Percentiles rank a stretch among this genome's conserved stretches.
These are phyloP conservation scores for Lagorchestes hirsutus DNA, from an alignment of 2,797 vertebrate species.

Conservation along the genomic window DNA sequence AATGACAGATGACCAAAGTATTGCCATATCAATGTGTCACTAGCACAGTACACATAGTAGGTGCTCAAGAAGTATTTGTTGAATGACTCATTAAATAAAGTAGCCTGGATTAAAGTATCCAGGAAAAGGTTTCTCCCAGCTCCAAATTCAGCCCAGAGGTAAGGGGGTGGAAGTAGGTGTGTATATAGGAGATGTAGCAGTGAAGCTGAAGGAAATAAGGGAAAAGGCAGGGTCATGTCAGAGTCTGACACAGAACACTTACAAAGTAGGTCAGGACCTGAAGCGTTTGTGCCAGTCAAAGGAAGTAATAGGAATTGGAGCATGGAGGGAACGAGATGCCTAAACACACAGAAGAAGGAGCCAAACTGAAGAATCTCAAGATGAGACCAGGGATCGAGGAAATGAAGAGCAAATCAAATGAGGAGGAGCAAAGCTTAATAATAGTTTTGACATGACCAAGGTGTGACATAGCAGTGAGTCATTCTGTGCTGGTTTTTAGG, in stretches of 20 bases:
- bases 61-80: constrained; percentile 60
- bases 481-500: neutral
- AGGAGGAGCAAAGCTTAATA: neutral
- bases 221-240: neutral
- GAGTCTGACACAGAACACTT: neutral
- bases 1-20: neutral
- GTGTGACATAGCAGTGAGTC: neutral
- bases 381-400: neutral
- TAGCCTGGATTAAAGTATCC: constrained; percentile 28
- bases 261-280: neutral
- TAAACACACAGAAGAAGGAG: neutral
- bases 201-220: neutral
- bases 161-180: neutral
- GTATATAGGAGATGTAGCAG: neutral
- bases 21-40: neutral
- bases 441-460: neutral
- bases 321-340: neutral
- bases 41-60: constrained; percentile 10
- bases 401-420: neutral
- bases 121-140: neutral
- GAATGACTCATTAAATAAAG: constrained; percentile 32
- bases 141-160: neutral
- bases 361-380: neutral
- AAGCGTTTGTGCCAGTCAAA: neutral
- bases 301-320: neutral